Evolutionary conservation across 2,113 vertebrate species (phyloP).

Genomic region (Isurus oxyrinchus): DNA sequence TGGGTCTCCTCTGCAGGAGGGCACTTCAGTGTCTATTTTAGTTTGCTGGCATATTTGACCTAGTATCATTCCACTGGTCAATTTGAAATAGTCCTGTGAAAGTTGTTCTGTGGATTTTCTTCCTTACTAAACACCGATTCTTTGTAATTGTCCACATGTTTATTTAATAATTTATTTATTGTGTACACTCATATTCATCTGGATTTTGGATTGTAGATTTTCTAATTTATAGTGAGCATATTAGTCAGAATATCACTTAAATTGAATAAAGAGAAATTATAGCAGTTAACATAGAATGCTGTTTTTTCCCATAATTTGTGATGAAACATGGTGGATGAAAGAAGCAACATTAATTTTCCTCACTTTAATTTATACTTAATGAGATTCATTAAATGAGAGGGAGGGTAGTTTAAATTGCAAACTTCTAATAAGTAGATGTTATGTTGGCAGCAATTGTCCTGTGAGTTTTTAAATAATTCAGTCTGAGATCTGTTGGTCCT

Average conservation of each 20-base stretch:
- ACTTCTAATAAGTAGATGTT: slow-evolving; percentile 33
- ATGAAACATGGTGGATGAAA: neutral
- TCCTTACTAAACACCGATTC: neutral
- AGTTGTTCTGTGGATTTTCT: neutral
- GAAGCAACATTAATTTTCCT: slow-evolving; percentile 20
- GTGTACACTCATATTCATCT: neutral
- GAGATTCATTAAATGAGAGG: slow-evolving; percentile 29
- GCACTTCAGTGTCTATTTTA: neutral
- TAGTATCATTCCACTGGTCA: neutral
- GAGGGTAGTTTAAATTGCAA: slow-evolving; percentile 31
- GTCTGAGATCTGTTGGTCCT: slow-evolving; percentile 18
- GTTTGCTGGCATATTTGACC: neutral
- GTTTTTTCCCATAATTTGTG: neutral
- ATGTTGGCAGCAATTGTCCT: slow-evolving; percentile 34
- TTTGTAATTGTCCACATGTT: neutral
- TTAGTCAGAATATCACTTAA: neutral
- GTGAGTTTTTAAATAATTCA: slow-evolving; percentile 30
- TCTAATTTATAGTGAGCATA: neutral
- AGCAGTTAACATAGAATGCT: neutral
- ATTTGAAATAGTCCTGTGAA: neutral
- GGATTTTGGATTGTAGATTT: neutral
- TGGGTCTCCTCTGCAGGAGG: neutral
- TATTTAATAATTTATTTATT: neutral
- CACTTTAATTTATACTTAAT: slow-evolving; percentile 35
- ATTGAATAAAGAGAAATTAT: slow-evolving; percentile 20